phyloP scores from a whole-genome alignment of 2,888 invertebrate species.

The Megamerina dolium region DNA sequence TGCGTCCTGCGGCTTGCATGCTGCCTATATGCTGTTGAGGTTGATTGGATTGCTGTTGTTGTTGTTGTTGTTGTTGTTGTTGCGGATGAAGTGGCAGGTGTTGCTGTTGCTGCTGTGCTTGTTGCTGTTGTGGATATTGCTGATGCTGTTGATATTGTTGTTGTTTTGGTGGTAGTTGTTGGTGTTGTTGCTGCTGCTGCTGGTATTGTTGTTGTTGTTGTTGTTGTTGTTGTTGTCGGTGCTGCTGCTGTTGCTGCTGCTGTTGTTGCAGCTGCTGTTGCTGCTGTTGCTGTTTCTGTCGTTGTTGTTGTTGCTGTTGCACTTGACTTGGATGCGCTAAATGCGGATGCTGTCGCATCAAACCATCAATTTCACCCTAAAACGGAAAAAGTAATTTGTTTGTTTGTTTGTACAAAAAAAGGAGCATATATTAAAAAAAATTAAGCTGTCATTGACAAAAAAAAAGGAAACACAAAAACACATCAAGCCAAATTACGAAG shows the following conservation, averaged over 20 bases:
- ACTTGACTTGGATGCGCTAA: slow-evolving; percentile 63
- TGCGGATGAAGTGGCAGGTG: slow-evolving; percentile 24
- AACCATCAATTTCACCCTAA: slow-evolving; percentile 71
- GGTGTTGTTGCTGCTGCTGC: slow-evolving; percentile 24
- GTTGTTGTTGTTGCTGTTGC: slow-evolving; percentile 35
- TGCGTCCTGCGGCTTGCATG: slow-evolving; percentile 14
- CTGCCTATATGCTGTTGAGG: slow-evolving; percentile 11
- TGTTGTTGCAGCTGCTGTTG: slow-evolving; percentile 57
- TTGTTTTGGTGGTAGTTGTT: slow-evolving; percentile 19
- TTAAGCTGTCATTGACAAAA: background rate
- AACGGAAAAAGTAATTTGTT: background rate
- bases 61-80: slow-evolving; percentile 17
- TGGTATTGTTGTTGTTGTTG: slow-evolving; percentile 31
- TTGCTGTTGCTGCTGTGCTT: slow-evolving; percentile 17
- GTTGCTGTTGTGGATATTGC: slow-evolving; percentile 22
- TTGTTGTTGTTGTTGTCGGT: slow-evolving; percentile 51
- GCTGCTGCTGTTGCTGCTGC: slow-evolving; percentile 61
- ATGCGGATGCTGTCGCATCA: slow-evolving; percentile 74
- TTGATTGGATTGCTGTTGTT: slow-evolving; percentile 17
- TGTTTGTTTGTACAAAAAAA: background rate
- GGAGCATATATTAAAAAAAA: background rate
- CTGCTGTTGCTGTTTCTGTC: slow-evolving; percentile 40
- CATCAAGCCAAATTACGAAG: too few relatives aligned
- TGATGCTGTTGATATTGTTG: slow-evolving; percentile 27
- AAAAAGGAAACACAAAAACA: too few relatives aligned